Conservation (phyloP, 2,113 vertebrate species). For the Anser cygnoides region DNA sequence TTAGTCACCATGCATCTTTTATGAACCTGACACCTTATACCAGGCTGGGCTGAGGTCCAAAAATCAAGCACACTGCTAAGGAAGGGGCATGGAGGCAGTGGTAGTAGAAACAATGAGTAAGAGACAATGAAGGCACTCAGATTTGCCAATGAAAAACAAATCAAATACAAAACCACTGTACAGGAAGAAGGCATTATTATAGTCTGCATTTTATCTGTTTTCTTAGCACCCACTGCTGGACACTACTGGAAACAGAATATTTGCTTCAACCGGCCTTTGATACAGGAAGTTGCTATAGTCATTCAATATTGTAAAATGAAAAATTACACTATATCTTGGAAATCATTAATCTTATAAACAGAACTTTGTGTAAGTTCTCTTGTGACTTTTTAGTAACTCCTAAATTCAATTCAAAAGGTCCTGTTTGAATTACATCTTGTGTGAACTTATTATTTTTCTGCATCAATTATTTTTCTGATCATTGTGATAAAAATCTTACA, state of each 20-base stretch:
- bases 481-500: neutral
- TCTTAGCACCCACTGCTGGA: neutral
- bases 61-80: neutral
- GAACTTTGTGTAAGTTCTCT: neutral
- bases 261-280: neutral
- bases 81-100: neutral
- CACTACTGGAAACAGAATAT: neutral
- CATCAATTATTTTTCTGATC: neutral
- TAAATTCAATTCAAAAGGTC: neutral
- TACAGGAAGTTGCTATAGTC: neutral
- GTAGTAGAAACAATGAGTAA: neutral
- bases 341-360: neutral
- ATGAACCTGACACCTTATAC: neutral
- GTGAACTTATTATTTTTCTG: neutral
- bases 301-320: neutral
- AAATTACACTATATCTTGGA: neutral
- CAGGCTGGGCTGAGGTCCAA: neutral
- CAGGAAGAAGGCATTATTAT: neutral
- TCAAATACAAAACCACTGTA: neutral
- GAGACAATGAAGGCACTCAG: neutral
- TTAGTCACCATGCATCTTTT: neutral
- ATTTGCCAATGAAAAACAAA: neutral
- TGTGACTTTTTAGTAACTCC: neutral
- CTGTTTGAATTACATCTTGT: neutral
- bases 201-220: neutral